A percentile compares a stretch with the other conserved stretches of the same genome.
Conservation (phyloP, 2,797 vertebrate species). For the Menidia menidia region DNA sequence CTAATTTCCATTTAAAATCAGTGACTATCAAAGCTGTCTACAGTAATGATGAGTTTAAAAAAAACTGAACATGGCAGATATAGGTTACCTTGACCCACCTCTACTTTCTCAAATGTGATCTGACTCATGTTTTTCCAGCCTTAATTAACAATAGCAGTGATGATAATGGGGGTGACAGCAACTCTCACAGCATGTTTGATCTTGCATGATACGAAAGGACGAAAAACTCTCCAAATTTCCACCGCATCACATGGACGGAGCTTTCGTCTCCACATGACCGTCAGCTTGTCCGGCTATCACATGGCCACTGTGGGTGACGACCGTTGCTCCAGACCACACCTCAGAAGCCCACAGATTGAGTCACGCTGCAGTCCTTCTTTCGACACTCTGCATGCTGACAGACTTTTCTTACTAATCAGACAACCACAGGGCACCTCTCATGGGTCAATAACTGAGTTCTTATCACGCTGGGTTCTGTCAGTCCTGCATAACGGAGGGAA, state of each 20-base stretch:
- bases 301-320: slow-evolving; percentile 45
- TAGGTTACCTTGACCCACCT: slow-evolving; percentile 4
- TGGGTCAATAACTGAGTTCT: slow-evolving; percentile 46
- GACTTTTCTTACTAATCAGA: slow-evolving; percentile 27
- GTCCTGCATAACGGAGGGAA: slow-evolving; percentile 3
- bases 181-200: slow-evolving; percentile 16
- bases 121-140: slow-evolving; percentile 2
- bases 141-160: slow-evolving; percentile 15
- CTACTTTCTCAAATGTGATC: neutral
- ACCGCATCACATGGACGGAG: slow-evolving; percentile 41
- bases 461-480: slow-evolving; percentile 22
- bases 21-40: neutral
- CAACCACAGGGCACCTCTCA: slow-evolving; percentile 13
- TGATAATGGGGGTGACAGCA: slow-evolving; percentile 22
- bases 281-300: slow-evolving; percentile 45
- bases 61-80: no score
- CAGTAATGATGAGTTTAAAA: neutral
- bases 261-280: slow-evolving; percentile 40
- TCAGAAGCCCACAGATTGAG: slow-evolving; percentile 35
- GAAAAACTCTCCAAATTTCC: slow-evolving; percentile 31
- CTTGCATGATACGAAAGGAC: slow-evolving; percentile 35
- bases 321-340: slow-evolving; percentile 4
- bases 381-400: slow-evolving; percentile 26
- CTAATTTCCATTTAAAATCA: neutral
- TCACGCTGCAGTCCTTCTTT: slow-evolving; percentile 31